Evolutionary conservation across 2,888 invertebrate genomes (phyloP).

Genomic region (Eupithecia subfuscata): DNA sequence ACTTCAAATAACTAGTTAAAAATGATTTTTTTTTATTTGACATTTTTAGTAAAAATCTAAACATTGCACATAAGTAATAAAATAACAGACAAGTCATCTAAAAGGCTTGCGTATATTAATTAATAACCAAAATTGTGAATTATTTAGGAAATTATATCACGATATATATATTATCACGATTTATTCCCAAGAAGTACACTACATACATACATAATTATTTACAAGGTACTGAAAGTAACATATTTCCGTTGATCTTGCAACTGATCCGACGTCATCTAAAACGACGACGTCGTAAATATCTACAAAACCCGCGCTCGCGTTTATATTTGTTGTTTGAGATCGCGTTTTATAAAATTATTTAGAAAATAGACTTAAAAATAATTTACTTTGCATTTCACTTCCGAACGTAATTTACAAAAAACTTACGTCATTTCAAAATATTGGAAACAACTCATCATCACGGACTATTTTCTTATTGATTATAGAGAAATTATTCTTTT

Average conservation of each 20-base stretch:
- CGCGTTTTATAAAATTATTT: slow-evolving; percentile 5
- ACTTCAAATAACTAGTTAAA: not conserved
- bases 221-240: not conserved
- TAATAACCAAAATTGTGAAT: not conserved
- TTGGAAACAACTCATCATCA: slow-evolving; percentile 25
- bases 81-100: slow-evolving; percentile 52
- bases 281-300: not conserved
- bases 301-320: not conserved
- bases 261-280: not conserved
- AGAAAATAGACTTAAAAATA: slow-evolving; percentile 15
- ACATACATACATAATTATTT: not conserved
- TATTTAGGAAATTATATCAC: not conserved
- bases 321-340: slow-evolving; percentile 25
- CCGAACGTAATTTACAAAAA: slow-evolving; percentile 22
- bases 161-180: not conserved
- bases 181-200: not conserved
- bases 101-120: not conserved
- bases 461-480: not conserved
- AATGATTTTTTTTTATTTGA: not conserved
- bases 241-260: not conserved
- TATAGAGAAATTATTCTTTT: not conserved
- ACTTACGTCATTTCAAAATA: slow-evolving; percentile 21
- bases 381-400: slow-evolving; percentile 7
- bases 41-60: slow-evolving; percentile 12
- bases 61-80: no score